A percentile compares a stretch with the other conserved stretches of the same genome.
Evolutionary conservation across 2,113 vertebrate species (phyloP).

Genomic region (Chascanopsetta lugubris): DNA sequence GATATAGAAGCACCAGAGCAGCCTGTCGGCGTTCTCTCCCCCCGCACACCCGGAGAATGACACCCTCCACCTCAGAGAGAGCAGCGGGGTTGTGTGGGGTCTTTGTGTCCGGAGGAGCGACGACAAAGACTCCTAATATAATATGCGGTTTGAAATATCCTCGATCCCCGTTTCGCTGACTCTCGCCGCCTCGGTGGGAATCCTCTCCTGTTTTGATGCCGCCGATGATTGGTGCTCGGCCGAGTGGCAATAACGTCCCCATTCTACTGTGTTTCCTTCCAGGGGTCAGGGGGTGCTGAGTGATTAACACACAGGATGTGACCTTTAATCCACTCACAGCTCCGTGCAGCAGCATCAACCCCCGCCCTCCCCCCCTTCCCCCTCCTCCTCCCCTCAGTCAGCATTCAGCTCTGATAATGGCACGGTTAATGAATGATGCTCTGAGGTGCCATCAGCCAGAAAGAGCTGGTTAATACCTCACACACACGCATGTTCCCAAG

Average conservation of each 20-base stretch:
- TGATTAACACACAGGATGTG: slow-evolving; percentile 85
- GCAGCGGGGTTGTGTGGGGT: slow-evolving; percentile 21
- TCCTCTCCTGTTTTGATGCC: slow-evolving; percentile 51
- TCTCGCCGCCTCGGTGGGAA: slow-evolving; percentile 33
- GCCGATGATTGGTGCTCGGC: slow-evolving; percentile 70
- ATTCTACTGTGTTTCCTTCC: slow-evolving; percentile 81
- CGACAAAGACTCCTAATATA: background rate
- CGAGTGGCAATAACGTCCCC: slow-evolving; percentile 79
- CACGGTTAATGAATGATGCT: slow-evolving; percentile 81
- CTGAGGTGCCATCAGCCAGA: slow-evolving; percentile 50
- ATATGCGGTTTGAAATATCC: background rate
- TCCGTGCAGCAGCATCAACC: slow-evolving; percentile 78
- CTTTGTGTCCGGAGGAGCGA: slow-evolving; percentile 39
- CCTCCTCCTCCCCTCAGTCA: slow-evolving; percentile 57
- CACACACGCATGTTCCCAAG: slow-evolving; percentile 50
- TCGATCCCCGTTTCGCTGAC: slow-evolving; percentile 10
- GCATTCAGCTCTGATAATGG: slow-evolving; percentile 77
- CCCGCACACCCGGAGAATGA: slow-evolving; percentile 55
- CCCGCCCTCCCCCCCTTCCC: too few relatives aligned
- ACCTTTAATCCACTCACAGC: slow-evolving; percentile 78
- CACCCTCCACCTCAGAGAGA: slow-evolving; percentile 63
- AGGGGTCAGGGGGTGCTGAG: slow-evolving; percentile 74
- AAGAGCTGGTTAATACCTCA: slow-evolving; percentile 59
- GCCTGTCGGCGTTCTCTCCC: slow-evolving; percentile 61
- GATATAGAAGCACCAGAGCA: slow-evolving; percentile 68